These are phyloP conservation scores for Lophotis ruficrista DNA, from an alignment of 2,113 vertebrate species.

Conservation along the genomic window DNA sequence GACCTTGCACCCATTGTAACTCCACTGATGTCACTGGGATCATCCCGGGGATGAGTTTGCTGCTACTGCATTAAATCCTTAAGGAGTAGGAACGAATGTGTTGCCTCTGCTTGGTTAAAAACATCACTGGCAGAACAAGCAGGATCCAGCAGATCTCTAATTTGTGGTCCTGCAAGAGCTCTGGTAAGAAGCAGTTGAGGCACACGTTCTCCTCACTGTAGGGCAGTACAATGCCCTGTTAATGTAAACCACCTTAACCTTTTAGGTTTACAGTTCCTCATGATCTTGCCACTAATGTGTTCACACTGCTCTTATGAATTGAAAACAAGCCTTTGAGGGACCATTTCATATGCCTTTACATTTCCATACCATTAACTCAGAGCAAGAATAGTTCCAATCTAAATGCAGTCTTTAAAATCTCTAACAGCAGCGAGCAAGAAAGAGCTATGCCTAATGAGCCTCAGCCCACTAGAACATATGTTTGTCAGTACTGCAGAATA, in stretches of 20 bases:
- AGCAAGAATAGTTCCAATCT: background rate
- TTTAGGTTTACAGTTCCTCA: background rate
- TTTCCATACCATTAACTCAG: background rate
- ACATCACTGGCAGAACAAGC: background rate
- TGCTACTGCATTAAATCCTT: background rate
- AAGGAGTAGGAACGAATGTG: background rate
- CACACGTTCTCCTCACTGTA: fast-evolving
- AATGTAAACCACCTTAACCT: background rate
- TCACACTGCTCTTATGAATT: background rate
- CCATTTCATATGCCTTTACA: background rate
- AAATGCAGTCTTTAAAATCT: background rate
- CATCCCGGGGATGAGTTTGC: background rate
- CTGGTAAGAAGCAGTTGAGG: background rate
- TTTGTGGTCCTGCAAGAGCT: background rate
- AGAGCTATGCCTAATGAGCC: background rate
- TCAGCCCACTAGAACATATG: background rate
- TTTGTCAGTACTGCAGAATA: background rate
- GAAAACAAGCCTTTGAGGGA: background rate
- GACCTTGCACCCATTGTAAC: background rate
- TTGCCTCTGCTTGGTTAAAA: background rate
- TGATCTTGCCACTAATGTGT: background rate
- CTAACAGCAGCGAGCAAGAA: background rate
- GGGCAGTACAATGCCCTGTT: fast-evolving
- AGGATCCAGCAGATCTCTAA: background rate
- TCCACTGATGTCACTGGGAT: background rate